These are phyloP conservation scores for Pollenia labialis DNA, from an alignment of 2,888 invertebrate species.

Conservation along the genomic window DNA sequence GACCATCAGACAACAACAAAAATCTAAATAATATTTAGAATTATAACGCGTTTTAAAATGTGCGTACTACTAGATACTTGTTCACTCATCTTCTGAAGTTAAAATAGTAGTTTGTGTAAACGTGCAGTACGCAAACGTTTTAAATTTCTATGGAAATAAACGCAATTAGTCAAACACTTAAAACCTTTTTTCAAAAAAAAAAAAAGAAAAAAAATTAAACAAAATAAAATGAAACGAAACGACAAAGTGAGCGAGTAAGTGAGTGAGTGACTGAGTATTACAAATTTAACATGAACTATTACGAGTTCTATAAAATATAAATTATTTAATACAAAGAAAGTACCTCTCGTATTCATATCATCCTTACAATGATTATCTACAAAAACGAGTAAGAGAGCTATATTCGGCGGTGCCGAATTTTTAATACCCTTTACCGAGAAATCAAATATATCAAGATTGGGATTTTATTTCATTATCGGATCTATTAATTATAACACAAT, in stretches of 20 bases:
- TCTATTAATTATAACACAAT: too few species aligned
- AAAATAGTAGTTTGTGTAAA: background rate
- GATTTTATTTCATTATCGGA: too few species aligned
- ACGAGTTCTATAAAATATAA: constrained; percentile 68
- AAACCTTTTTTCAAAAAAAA: constrained; percentile 66
- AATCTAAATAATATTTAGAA: constrained; percentile 56
- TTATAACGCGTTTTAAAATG: constrained; percentile 70
- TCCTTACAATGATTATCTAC: constrained; percentile 36
- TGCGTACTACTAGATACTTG: constrained; percentile 12
- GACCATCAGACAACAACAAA: constrained; percentile 43
- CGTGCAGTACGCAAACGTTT: constrained; percentile 64
- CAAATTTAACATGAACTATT: constrained; percentile 71
- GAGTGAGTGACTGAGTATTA: constrained; percentile 52
- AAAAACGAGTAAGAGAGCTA: background rate
- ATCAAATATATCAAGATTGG: too few species aligned
- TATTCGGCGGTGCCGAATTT: too few species aligned
- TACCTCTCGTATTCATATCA: constrained; percentile 55
- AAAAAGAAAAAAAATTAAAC: background rate
- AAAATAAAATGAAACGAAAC: constrained; percentile 1
- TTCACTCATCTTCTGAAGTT: background rate
- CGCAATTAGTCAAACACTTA: constrained; percentile 82
- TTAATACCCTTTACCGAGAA: too few species aligned
- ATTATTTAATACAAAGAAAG: constrained; percentile 66
- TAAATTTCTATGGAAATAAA: constrained; percentile 74
- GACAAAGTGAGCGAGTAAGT: constrained; percentile 20